Evolutionary conservation across 1,140 invertebrate genomes (phyloP).

Genomic region (Apis mellifera): Amel_HAv3.1 CM009937.2:9298501-9299000

Average conservation of each 20-base stretch:
- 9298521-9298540: too few species aligned
- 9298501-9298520: too few species aligned
- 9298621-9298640: neutral
- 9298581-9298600: too few species aligned
- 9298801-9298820: constrained; percentile 10
- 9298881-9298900: constrained; percentile 64
- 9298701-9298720: constrained; percentile 64
- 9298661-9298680: constrained; percentile 1
- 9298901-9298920: constrained; percentile 58
- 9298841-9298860: constrained; percentile 5
- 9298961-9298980: constrained; percentile 61
- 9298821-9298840: constrained; percentile 23
- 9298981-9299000: constrained; percentile 28
- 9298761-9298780: constrained; percentile 1
- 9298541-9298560: too few species aligned
- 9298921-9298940: constrained; percentile 61
- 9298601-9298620: too few species aligned
- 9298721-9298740: constrained; percentile 13
- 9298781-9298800: constrained; percentile 38
- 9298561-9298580: too few species aligned
- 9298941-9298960: constrained; percentile 58
- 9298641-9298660: neutral
- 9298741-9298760: neutral
- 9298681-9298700: constrained; percentile 39
- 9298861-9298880: constrained; percentile 22